Base-by-base conservation (phyloP, 2,797 vertebrate genomes). In the Stomatorhinus walkeri region DNA sequence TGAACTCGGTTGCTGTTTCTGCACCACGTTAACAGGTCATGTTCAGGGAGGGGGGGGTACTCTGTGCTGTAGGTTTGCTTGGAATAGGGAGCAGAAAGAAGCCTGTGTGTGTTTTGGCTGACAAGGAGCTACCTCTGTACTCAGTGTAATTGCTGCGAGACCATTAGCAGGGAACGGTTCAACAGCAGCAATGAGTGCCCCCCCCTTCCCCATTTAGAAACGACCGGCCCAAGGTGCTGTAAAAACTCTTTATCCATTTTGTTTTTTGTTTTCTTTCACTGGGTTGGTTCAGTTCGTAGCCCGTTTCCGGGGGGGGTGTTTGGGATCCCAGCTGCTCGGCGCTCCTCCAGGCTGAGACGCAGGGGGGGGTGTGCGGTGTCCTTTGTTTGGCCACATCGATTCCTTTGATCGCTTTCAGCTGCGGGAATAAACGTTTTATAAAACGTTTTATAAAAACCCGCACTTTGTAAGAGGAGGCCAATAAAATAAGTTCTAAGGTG, bases 131-230 rank as follows among this genome's bases (percentile, higher is more conserved):
- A 85, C 54, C 43, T 89, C 43, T 89, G 24, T 22, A 1, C 9
- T 36, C 6, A 64, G 19, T 7, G n/a, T 88, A 88, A 88, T 59
- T 84, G 76, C 22, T 14, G 12, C 32, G 2, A 88, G 28, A 28
- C 79, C n/a, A 56, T 88, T 88, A 88, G 68, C 43, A 19, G 88
- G 54, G 84, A 89, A 89, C 24, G 22, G 54, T 81, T 81, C 51
- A 83, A 59, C 88, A 64, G n/a, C 88, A 64, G 48, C 19, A 46
- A 88, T 22, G 14, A 87, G 14, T 9, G 4, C 16, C 6, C 76
- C 54, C 54, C 87, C 51, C 8, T 68, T 59, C 51, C 32, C n/a
- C 68, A 76, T 72, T 87, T 76, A 76, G 22, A 49, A 88, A 36
- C 4, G 32, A 9, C 49, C 8, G 52, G 19, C 36, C 86, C 19